These are phyloP conservation scores for Oncorhynchus clarkii DNA, from an alignment of 2,113 vertebrate species.

Conservation along the genomic window DNA sequence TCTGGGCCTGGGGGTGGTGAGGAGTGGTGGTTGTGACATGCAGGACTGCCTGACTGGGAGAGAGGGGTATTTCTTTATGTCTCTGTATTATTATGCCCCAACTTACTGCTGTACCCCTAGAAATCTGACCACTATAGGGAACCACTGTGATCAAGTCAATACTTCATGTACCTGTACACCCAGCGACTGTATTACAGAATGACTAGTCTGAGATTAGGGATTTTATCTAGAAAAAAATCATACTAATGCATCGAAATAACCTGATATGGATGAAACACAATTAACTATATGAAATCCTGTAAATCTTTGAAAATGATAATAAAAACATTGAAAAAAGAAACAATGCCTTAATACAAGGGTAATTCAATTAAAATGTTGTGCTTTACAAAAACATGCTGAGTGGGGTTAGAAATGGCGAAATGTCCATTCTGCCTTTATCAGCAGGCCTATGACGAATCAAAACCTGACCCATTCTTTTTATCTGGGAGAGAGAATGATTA, in stretches of 20 bases:
- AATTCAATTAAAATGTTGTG: background rate
- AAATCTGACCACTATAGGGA: background rate
- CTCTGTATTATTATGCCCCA: background rate
- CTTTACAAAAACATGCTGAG: background rate
- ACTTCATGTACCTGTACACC: no score
- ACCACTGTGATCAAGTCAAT: background rate
- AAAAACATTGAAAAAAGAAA: background rate
- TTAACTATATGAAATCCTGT: background rate
- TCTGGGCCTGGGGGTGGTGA: background rate
- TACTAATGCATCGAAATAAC: no score
- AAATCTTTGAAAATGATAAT: background rate
- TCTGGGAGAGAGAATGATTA: background rate
- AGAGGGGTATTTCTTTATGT: background rate
- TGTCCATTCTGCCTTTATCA: no score
- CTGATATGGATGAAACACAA: background rate
- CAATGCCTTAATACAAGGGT: background rate
- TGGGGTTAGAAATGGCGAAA: background rate
- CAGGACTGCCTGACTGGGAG: background rate
- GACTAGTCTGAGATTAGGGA: no score
- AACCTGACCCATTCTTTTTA: background rate
- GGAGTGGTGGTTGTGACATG: background rate
- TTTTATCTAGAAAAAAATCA: no score
- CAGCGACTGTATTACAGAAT: no score
- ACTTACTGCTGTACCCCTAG: background rate
- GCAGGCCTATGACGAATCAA: background rate